phyloP scores from a whole-genome alignment of 2,888 invertebrate genomes.

The Lasioglossum villosulum region DNA sequence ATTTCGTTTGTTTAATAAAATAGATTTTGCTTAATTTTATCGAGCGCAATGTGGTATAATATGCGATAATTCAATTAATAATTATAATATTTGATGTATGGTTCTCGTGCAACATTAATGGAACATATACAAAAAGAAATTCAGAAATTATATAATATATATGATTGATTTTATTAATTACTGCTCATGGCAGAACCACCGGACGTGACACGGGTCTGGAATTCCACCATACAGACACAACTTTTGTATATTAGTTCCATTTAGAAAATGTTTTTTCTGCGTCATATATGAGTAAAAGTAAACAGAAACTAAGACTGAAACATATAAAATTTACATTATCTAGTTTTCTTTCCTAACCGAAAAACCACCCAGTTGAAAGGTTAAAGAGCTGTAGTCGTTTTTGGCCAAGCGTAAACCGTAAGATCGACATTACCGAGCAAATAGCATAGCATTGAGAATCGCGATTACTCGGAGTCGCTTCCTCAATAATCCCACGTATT shows the following conservation, averaged over 20 bases:
- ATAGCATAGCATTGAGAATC: not conserved
- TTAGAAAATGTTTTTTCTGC: not conserved
- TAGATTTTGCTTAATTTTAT: too few relatives aligned
- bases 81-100: too few relatives aligned
- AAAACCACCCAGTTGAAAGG: not conserved
- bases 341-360: not conserved
- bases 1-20: too few relatives aligned
- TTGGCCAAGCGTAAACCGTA: not conserved
- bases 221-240: not conserved
- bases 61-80: too few relatives aligned
- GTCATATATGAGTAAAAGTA: not conserved
- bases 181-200: too few relatives aligned
- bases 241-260: not conserved
- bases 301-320: not conserved
- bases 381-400: not conserved
- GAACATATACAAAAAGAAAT: too few relatives aligned
- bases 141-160: too few relatives aligned
- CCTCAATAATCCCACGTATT: slow-evolving; percentile 5
- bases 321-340: not conserved
- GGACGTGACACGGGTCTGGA: not conserved
- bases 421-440: not conserved
- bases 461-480: not conserved
- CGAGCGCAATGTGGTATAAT: too few relatives aligned
- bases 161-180: too few relatives aligned
- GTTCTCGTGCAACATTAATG: too few relatives aligned